Conservation (phyloP, 2,797 vertebrate genomes). For the Sebastes cheni region DNA sequence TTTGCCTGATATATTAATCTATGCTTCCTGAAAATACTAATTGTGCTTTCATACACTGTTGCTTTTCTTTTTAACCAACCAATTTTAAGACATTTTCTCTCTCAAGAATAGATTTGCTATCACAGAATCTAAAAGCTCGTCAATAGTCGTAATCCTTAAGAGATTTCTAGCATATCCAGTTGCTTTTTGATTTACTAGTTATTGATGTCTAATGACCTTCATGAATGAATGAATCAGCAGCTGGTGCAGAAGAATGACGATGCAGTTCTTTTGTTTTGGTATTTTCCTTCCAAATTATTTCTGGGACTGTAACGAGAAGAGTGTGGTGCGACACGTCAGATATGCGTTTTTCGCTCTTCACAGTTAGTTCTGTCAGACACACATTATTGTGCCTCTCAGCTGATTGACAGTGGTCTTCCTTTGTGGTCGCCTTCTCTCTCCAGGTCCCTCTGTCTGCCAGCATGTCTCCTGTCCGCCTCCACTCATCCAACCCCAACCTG, state of each 20-base stretch:
- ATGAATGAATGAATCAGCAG: neutral
- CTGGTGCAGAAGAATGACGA: neutral
- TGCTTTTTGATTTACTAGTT: neutral
- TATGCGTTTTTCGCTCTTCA: neutral
- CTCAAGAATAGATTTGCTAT: neutral
- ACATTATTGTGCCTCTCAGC: neutral
- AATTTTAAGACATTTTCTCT: constrained; percentile 8
- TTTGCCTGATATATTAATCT: constrained; percentile 17
- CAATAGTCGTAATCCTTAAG: neutral
- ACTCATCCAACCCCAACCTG: constrained; percentile 98
- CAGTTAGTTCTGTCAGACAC: constrained; percentile 7
- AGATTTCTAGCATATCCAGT: neutral
- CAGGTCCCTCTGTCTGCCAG: constrained; percentile 95
- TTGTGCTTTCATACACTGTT: constrained; percentile 7
- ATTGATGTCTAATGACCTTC: neutral
- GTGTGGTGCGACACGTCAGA: neutral
- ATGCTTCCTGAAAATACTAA: constrained; percentile 12
- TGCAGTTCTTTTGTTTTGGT: neutral
- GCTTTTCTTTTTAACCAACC: constrained; percentile 17
- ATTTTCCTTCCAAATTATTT: neutral
- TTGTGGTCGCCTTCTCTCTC: constrained; percentile 12
- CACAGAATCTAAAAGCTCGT: neutral
- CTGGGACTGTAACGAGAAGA: neutral
- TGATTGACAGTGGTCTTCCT: constrained; percentile 27
- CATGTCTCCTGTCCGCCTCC: constrained; percentile 93